phyloP scores from a whole-genome alignment of 2,888 invertebrate genomes.

The Alcis repandata region DNA sequence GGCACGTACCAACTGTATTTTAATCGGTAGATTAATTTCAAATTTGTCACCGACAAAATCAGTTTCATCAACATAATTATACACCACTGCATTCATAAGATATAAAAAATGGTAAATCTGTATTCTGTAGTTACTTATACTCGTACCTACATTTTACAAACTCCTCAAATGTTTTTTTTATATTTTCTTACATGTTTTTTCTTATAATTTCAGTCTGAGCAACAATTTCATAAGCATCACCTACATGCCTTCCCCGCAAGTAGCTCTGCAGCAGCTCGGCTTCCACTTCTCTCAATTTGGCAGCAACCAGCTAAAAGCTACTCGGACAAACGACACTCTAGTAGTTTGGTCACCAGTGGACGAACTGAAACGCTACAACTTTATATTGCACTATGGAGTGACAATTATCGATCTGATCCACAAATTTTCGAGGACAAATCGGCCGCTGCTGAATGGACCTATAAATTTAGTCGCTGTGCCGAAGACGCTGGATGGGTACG shows the following conservation, averaged over 20 bases:
- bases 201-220: slow-evolving; percentile 60
- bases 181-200: too few species aligned
- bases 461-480: slow-evolving; percentile 78
- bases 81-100: too few species aligned
- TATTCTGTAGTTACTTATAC: too few species aligned
- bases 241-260: slow-evolving; percentile 77
- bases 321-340: slow-evolving; percentile 65
- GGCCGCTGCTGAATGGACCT: slow-evolving; percentile 68
- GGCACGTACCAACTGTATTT: too few species aligned
- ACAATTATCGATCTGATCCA: slow-evolving; percentile 70
- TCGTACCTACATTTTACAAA: too few species aligned
- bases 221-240: slow-evolving; percentile 63
- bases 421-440: slow-evolving; percentile 64
- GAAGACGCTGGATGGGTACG: slow-evolving; percentile 67
- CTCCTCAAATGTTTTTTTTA: too few species aligned
- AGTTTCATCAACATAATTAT: too few species aligned
- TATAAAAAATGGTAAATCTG: too few species aligned
- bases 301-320: slow-evolving; percentile 53
- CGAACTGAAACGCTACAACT: slow-evolving; percentile 63
- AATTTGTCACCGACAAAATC: too few species aligned
- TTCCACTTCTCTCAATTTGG: slow-evolving; percentile 73
- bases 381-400: slow-evolving; percentile 68
- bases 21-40: too few species aligned
- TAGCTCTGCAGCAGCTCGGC: slow-evolving; percentile 72
- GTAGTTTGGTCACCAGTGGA: slow-evolving; percentile 71